A percentile compares a stretch with the other conserved stretches of the same genome.
phyloP scores from a whole-genome alignment of 2,113 vertebrate species.

The Halcyon senegalensis region DNA sequence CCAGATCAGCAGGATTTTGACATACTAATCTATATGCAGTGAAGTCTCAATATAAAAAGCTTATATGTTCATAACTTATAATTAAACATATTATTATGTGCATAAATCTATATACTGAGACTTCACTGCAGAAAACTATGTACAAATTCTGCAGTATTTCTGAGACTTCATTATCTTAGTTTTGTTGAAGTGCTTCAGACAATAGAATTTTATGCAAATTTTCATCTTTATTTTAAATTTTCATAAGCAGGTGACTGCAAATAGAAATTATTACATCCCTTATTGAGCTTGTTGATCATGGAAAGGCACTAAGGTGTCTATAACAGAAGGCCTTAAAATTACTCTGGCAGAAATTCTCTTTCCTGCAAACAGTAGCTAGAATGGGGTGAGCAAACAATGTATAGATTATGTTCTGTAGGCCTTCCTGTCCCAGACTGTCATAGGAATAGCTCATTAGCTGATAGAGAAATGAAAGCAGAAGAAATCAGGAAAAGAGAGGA shows the following conservation, averaged over 20 bases:
- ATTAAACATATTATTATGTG: neutral
- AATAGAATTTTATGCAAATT: neutral
- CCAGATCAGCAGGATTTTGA: neutral
- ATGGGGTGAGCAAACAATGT: neutral
- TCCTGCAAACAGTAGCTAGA: neutral
- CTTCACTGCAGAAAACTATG: neutral
- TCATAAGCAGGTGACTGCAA: neutral
- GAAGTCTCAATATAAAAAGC: neutral
- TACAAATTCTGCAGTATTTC: neutral
- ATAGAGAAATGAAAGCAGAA: neutral
- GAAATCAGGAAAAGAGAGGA: neutral
- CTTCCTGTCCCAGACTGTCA: neutral
- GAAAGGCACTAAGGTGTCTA: neutral
- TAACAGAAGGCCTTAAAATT: neutral
- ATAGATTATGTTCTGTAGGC: neutral
- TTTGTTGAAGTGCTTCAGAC: neutral
- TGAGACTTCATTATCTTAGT: neutral
- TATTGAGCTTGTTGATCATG: neutral
- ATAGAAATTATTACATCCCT: neutral
- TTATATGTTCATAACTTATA: constrained; percentile 6
- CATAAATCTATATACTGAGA: neutral
- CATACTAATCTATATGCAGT: neutral
- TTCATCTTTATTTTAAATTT: neutral
- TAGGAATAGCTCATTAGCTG: neutral
- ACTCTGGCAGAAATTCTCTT: neutral